These are phyloP conservation scores for Drosophila ficusphila DNA, from an alignment of 1,140 invertebrate species.

Conservation along the genomic window DNA sequence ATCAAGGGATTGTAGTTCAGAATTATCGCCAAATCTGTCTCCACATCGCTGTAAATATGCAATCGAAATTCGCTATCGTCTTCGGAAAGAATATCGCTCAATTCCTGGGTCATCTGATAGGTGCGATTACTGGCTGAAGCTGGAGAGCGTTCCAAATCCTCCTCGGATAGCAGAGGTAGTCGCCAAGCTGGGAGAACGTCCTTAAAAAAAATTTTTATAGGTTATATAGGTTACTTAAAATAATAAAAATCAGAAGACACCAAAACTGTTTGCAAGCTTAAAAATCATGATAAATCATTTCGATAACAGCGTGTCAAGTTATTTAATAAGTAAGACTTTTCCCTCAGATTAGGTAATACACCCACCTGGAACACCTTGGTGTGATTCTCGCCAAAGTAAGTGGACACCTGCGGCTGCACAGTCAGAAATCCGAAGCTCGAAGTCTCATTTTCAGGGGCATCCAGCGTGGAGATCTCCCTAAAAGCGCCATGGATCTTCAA, in stretches of 20 bases:
- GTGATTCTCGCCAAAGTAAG: conserved; percentile 33
- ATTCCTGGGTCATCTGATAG: conserved; percentile 56
- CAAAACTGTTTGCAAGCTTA: too few species aligned
- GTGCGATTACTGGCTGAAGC: conserved; percentile 64
- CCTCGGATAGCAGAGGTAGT: conserved; percentile 50
- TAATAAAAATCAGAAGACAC: too few species aligned
- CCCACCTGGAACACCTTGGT: conserved; percentile 53
- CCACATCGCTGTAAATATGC: conserved; percentile 60
- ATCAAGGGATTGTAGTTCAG: conserved; percentile 86
- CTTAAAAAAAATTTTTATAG: conserved; percentile 9
- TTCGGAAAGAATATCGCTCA: conserved; percentile 27
- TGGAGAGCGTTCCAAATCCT: conserved; percentile 46
- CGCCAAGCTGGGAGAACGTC: conserved; percentile 68
- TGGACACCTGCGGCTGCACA: conserved; percentile 69
- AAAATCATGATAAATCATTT: too few species aligned
- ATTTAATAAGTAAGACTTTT: neutral
- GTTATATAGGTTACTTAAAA: too few species aligned
- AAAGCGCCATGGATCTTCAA: conserved; percentile 68
- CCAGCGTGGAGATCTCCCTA: conserved; percentile 26
- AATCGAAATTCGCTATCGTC: conserved; percentile 48
- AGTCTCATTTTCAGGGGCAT: conserved; percentile 46
- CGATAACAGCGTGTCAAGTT: too few species aligned
- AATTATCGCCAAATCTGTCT: conserved; percentile 64
- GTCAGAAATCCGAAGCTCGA: conserved; percentile 47
- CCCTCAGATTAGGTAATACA: neutral